Evolutionary conservation across 37 sponge, comb jelly and placozoan species (phyloP), one percentile per base, ranked within the genome.

Genomic region (Spongilla lacustris): DNA sequence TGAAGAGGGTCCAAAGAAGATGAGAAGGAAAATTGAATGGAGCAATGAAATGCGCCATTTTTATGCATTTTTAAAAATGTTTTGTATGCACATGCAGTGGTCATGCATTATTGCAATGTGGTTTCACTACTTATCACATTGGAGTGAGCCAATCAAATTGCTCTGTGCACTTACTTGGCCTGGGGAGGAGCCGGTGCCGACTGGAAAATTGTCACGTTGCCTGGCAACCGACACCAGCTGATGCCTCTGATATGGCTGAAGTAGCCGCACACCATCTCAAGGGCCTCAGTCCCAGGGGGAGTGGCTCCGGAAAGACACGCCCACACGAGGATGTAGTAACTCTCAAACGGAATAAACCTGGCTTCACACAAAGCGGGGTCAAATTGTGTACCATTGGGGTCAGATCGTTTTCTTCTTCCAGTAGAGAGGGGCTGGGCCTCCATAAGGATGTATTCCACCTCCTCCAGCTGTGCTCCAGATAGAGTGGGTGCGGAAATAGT

Each of bases 241-340:
- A 88, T 80, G 24, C 76, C n/a, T 33, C 67, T 36, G 8, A 25
- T 66, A 0, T 13, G 31, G 8, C 88, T 72, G 11, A 94, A 78
- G 8, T 58, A 27, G 17, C 48, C 21, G 74, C 95, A 94, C 17
- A 94, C 28, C 0, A 69, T 81, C 13, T 76, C 72, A 67, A 85
- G 66, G 24, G 79, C 67, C 0, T 36, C 82, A 24, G 0, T 22
- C 34, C 50, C 30, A 29, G 95, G 95, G 2, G 91, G 35, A 0
- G 35, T 32, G 21, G 84, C 83, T 5, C 92, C 95, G 34, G 74
- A 83, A 21, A 91, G 95, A 88, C 95, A 94, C 21, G 67, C 92
- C 85, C 88, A 91, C 35, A 88, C 80, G 17, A 94, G 81, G 19
- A 82, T 13, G 72, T 34, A 76, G 28, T 28, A 32, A 14, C 26